Base-by-base conservation (phyloP, 2,113 vertebrate genomes). In the Zosterops pallidus region DNA sequence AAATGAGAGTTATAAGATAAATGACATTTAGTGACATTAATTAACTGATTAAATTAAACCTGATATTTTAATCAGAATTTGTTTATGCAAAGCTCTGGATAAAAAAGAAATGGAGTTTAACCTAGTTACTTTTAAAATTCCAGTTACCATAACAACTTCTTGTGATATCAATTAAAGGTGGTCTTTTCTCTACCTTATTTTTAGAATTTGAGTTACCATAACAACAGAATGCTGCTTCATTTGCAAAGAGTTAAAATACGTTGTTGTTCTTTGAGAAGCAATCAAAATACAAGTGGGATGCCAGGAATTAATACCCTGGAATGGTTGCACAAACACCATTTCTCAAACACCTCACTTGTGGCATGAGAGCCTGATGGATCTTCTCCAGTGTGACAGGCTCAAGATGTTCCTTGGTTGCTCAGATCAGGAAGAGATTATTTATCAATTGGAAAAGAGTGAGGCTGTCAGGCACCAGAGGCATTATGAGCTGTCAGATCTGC, bases 1-100 rank as follows among this genome's bases (percentile, higher is more conserved):
- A 97, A 98, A 98, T 98, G 97, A 98, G 97, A 98, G 28, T 97
- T 98, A 92, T 90, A 96, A 98, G 97, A 98, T 98, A 98, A 98
- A 98, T 98, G 98, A 98, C 98, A 98, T 98, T 98, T 98, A 97
- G 97, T 98, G 98, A 98, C 98, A 98, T 98, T 98, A 98, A 98
- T 98, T 98, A 98, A 98, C 98, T 98, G 98, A 98, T 98, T 98
- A 98, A 98, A 98, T 98, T 98, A 98, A 98, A 98, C 97, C 97
- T 98, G 98, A 98, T 98, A 98, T 98, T 98, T 98, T 98, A 98
- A 98, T 98, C 98, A 98, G 97, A 98, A 98, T 98, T 98, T 98
- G 98, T 98, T 98, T 98, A 98, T 98, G 96, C 92, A 97, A 95
- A 97, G 96, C 97, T 98, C 96, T 97, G 96, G 97, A 97, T 98